These are phyloP conservation scores for Tromatobia lineatoria DNA, from an alignment of 2,888 invertebrate species.

Conservation along the genomic window DNA sequence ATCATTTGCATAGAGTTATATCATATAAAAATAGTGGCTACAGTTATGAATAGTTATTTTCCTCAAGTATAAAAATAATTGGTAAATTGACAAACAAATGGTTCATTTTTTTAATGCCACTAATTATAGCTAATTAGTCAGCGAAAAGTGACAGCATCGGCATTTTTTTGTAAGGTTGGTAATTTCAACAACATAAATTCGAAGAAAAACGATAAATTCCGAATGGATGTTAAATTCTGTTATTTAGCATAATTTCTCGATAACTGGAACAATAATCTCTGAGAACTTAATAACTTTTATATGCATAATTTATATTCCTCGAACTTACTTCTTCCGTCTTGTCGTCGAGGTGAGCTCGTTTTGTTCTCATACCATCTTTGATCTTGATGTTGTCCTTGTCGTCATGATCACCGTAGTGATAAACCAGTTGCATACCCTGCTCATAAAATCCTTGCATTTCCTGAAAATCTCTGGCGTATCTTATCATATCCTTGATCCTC, in stretches of 20 bases:
- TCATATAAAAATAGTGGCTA: background rate
- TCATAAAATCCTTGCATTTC: constrained; percentile 83
- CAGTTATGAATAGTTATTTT: background rate
- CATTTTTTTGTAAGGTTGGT: background rate
- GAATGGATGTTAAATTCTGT: background rate
- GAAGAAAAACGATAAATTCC: background rate
- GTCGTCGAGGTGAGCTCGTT: constrained; percentile 75
- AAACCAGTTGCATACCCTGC: constrained; percentile 82
- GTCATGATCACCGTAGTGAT: constrained; percentile 78
- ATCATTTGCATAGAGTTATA: no score
- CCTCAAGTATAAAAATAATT: background rate
- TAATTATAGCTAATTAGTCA: background rate
- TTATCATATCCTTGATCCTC: constrained; percentile 77
- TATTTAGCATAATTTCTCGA: background rate
- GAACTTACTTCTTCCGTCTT: constrained; percentile 75
- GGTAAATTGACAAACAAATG: background rate
- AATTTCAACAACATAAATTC: background rate
- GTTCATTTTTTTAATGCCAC: background rate
- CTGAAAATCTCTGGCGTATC: constrained; percentile 82
- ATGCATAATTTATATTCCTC: background rate
- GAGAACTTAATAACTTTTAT: background rate
- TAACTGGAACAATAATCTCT: background rate
- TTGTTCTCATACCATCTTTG: constrained; percentile 73
- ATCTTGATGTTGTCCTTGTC: constrained; percentile 25
- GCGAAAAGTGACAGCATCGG: background rate